Conservation (phyloP, 2,797 vertebrate genomes). For the Pterois miles region DNA sequence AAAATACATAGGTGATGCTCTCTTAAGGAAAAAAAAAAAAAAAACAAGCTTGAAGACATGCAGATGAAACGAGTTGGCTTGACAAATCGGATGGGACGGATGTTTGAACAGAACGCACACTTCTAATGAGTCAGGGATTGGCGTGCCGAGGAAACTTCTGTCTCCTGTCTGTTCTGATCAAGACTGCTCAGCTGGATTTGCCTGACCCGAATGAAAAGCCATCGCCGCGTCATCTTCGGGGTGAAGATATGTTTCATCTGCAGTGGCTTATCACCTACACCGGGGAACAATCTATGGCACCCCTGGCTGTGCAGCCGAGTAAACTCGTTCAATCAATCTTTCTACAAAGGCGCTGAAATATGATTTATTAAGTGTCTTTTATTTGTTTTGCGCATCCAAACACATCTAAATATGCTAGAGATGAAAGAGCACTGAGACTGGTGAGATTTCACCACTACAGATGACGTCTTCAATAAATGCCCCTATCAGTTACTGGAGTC, state of each 20-base stretch:
- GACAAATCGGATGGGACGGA: conserved; percentile 47
- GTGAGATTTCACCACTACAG: background rate
- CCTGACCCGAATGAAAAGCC: conserved; percentile 54
- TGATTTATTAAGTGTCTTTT: conserved; percentile 49
- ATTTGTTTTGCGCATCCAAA: conserved; percentile 27
- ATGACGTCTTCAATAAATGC: conserved; percentile 40
- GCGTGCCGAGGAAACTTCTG: conserved; percentile 28
- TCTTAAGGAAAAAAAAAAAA: background rate
- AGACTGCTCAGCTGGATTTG: conserved; percentile 16
- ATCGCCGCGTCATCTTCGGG: conserved; percentile 31
- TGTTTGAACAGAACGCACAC: conserved; percentile 41
- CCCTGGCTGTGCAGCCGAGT: conserved; percentile 17
- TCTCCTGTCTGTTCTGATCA: conserved; percentile 60
- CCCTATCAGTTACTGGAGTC: conserved; percentile 25
- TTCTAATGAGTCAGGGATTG: conserved; percentile 43
- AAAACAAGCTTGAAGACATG: conserved; percentile 31
- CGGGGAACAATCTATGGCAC: conserved; percentile 37
- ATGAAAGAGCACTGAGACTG: conserved; percentile 6
- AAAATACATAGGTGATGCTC: conserved; percentile 43
- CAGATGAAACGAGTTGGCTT: conserved; percentile 47
- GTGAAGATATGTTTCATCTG: conserved; percentile 33
- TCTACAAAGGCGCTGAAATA: background rate
- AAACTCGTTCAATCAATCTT: conserved; percentile 16
- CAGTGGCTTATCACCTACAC: conserved; percentile 42
- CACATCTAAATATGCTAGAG: conserved; percentile 21